Conservation (phyloP, 2,888 invertebrate genomes). For the Eupithecia exiguata region DNA sequence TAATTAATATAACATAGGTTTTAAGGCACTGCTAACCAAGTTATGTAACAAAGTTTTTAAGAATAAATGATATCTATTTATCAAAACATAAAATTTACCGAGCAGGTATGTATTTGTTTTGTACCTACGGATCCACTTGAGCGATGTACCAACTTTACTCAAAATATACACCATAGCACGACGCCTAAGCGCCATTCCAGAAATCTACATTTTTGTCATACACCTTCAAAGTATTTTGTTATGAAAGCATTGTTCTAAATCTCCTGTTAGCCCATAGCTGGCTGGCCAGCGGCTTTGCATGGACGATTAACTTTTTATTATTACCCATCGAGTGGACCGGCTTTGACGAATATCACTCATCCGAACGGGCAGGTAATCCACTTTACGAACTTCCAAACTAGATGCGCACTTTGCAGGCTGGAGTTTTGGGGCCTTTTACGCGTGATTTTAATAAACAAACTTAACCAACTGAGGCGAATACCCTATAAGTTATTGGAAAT, state of each 20-base stretch:
- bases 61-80: no score
- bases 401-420: conserved; percentile 20
- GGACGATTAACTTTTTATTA: conserved; percentile 76
- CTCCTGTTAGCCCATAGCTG: conserved; percentile 29
- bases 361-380: conserved; percentile 51
- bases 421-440: background rate
- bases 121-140: background rate
- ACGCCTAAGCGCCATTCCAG: background rate
- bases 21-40: no score
- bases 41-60: no score
- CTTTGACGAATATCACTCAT: conserved; percentile 56
- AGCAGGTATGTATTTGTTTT: background rate
- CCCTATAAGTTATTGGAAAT: no score
- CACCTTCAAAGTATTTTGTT: background rate
- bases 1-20: no score
- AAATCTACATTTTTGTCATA: background rate
- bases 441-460: background rate
- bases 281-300: conserved; percentile 53
- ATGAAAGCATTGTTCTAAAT: conserved; percentile 18
- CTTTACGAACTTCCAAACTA: conserved; percentile 50
- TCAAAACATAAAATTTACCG: no score
- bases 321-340: conserved; percentile 56
- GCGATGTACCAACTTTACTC: background rate
- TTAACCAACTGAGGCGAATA: no score
- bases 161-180: background rate